Percentiles rank a stretch among this genome's conserved stretches.
Conservation (phyloP, 1,140 invertebrate genomes). For the Pomacea maculata region DNA sequence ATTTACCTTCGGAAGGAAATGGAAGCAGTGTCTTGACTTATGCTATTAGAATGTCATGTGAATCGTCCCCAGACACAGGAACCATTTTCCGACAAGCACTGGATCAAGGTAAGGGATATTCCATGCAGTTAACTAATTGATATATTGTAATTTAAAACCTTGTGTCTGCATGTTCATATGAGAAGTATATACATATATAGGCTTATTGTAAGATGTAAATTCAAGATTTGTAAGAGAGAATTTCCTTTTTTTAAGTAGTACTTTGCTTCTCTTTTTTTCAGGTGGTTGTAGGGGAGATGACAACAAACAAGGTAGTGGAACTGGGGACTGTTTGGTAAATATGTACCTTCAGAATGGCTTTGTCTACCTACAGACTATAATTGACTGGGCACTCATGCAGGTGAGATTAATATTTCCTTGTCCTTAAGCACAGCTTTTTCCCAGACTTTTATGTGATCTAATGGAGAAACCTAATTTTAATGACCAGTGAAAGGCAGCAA, state of each 20-base stretch:
- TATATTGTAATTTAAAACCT: neutral
- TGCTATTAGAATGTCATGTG: constrained; percentile 25
- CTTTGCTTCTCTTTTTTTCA: neutral
- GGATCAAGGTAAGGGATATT: constrained; percentile 12
- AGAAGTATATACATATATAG: constrained; percentile 4
- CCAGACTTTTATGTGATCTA: too few species aligned
- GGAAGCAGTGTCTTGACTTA: constrained; percentile 14
- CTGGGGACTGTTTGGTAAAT: constrained; percentile 43
- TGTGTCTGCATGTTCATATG: neutral
- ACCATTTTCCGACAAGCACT: neutral
- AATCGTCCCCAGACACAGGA: constrained; percentile 4
- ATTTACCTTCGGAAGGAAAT: neutral
- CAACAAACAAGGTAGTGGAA: constrained; percentile 12
- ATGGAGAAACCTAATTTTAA: too few species aligned
- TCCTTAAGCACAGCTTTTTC: too few species aligned
- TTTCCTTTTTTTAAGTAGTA: neutral
- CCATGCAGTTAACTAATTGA: neutral
- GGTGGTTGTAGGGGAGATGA: constrained; percentile 24
- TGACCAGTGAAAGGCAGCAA: too few species aligned
- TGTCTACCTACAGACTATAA: constrained; percentile 43
- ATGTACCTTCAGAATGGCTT: constrained; percentile 52
- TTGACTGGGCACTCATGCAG: constrained; percentile 50
- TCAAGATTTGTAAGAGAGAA: neutral
- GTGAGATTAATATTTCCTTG: constrained; percentile 18
- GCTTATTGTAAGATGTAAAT: neutral